phyloP scores from a whole-genome alignment of 2,888 invertebrate genomes.

The Monochamus alternatus region DNA sequence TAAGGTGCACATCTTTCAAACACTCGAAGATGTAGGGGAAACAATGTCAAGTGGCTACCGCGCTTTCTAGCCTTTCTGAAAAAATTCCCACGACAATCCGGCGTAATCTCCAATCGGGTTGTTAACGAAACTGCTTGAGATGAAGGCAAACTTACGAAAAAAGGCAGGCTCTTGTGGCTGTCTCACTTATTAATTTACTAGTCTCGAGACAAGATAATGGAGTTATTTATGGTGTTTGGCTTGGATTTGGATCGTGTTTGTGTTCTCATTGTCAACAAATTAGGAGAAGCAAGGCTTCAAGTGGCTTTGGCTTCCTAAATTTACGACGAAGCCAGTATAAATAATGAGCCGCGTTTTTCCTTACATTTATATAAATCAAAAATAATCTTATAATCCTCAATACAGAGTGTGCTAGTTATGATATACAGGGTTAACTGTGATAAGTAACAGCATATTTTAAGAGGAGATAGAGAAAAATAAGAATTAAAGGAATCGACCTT shows the following conservation, averaged over 20 bases:
- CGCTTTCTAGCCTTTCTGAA: neutral
- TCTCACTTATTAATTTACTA: slow-evolving; percentile 55
- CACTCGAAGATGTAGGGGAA: slow-evolving; percentile 26
- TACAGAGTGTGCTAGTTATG: no score
- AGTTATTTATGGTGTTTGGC: slow-evolving; percentile 49
- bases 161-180: slow-evolving; percentile 38
- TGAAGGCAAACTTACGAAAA: slow-evolving; percentile 13
- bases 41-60: slow-evolving; percentile 37
- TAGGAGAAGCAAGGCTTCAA: neutral
- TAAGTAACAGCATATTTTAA: no score
- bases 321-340: neutral
- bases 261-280: neutral
- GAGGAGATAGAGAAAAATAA: no score
- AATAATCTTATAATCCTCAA: no score
- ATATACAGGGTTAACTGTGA: no score
- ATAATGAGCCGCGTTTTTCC: no score
- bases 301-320: neutral
- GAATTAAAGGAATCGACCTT: no score
- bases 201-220: slow-evolving; percentile 48
- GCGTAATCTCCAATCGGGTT: slow-evolving; percentile 50
- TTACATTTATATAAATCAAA: no score
- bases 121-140: slow-evolving; percentile 43
- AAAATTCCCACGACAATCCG: slow-evolving; percentile 56
- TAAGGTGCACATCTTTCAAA: slow-evolving; percentile 33
- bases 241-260: slow-evolving; percentile 43